Percentiles rank a stretch among this genome's conserved stretches.
Evolutionary conservation across 2,888 invertebrate genomes (phyloP).

Genomic region (Melanostoma mellinum): DNA sequence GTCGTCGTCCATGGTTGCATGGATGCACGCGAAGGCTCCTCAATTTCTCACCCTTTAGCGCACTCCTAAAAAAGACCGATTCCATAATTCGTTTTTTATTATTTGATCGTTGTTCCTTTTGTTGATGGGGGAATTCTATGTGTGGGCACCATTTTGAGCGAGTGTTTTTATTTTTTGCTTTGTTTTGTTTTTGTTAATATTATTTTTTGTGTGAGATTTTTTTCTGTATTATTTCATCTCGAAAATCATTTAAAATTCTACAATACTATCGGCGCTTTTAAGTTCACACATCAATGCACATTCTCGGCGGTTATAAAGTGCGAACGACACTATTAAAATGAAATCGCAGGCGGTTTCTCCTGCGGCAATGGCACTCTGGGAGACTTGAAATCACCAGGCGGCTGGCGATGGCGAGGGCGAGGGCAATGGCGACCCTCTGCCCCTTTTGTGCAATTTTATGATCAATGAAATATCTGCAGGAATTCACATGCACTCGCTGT

Average conservation of each 20-base stretch:
- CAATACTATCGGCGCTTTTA: slow-evolving; percentile 81
- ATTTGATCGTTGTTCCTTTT: slow-evolving; percentile 54
- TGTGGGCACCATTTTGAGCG: slow-evolving; percentile 75
- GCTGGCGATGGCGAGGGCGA: not conserved
- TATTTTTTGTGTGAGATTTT: slow-evolving; percentile 74
- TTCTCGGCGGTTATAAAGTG: slow-evolving; percentile 70
- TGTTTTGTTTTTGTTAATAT: slow-evolving; percentile 14
- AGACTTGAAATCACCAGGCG: slow-evolving; percentile 18
- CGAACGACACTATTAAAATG: slow-evolving; percentile 75
- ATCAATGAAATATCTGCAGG: slow-evolving; percentile 10
- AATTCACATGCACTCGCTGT: too few relatives aligned
- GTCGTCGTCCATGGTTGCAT: slow-evolving; percentile 51
- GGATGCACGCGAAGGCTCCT: slow-evolving; percentile 50
- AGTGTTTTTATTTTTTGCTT: slow-evolving; percentile 27
- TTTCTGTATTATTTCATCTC: slow-evolving; percentile 74
- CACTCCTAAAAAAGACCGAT: slow-evolving; percentile 24
- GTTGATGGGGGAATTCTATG: slow-evolving; percentile 51
- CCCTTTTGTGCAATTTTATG: slow-evolving; percentile 30
- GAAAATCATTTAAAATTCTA: slow-evolving; percentile 78
- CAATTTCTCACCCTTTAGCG: slow-evolving; percentile 32
- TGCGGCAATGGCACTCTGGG: slow-evolving; percentile 29
- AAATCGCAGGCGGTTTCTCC: slow-evolving; percentile 31
- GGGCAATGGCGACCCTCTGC: too few relatives aligned
- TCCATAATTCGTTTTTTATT: slow-evolving; percentile 71
- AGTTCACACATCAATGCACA: slow-evolving; percentile 81